Conservation (phyloP, 2,113 vertebrate genomes). For the Otocyon megalotis region DNA sequence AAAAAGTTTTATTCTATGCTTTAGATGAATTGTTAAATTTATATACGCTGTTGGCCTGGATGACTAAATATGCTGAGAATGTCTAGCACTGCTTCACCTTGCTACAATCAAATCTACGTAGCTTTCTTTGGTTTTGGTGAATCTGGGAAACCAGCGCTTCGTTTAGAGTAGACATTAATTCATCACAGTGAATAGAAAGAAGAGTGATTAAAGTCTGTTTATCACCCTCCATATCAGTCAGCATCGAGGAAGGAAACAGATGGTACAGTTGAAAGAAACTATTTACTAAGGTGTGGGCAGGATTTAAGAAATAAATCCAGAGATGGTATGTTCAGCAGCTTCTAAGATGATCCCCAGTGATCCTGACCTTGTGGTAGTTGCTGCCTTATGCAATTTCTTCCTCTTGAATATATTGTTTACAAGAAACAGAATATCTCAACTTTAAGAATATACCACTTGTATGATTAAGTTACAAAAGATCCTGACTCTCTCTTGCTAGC, state of each 20-base stretch:
- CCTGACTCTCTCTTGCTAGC: not conserved
- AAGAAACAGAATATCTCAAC: not conserved
- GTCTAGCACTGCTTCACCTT: not conserved
- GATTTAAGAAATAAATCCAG: not conserved
- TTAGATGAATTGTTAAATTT: slow-evolving; percentile 35
- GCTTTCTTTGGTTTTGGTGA: not conserved
- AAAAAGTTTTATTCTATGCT: not conserved
- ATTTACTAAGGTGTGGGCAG: not conserved
- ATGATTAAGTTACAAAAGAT: not conserved
- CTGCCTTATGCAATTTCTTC: not conserved
- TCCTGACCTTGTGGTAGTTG: not conserved
- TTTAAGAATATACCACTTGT: not conserved
- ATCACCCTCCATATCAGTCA: not conserved
- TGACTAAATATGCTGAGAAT: slow-evolving; percentile 15
- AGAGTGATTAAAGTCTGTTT: slow-evolving; percentile 54
- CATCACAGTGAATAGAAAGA: slow-evolving; percentile 8
- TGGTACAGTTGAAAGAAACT: not conserved
- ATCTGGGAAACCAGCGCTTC: not conserved
- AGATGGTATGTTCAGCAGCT: not conserved
- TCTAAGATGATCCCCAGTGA: not conserved
- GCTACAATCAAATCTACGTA: not conserved
- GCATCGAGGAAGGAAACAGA: slow-evolving; percentile 1
- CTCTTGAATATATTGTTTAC: not conserved
- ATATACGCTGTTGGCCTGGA: not conserved
- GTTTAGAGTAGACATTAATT: slow-evolving; percentile 23